These are phyloP conservation scores for Rhinolophus sinicus DNA, from an alignment of 2,113 vertebrate species.

Conservation along the genomic window DNA sequence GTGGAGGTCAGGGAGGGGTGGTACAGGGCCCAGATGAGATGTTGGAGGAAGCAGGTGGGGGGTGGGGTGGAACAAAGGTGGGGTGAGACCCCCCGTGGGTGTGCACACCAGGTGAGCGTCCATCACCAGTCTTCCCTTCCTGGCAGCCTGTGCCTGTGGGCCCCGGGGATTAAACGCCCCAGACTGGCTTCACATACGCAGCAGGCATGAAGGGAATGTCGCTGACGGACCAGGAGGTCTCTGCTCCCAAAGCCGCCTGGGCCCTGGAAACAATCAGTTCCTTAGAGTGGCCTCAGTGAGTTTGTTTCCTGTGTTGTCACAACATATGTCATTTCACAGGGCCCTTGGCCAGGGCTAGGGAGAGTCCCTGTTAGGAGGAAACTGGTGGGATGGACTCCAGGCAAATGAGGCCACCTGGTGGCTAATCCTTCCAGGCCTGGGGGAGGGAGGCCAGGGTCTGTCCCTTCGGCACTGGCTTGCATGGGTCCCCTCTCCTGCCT, in stretches of 20 bases:
- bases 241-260: background rate
- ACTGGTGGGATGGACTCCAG: background rate
- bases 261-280: background rate
- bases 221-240: background rate
- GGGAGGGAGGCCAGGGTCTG: background rate
- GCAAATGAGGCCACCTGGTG: background rate
- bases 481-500: background rate
- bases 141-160: background rate
- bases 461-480: background rate
- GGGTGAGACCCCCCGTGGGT: background rate
- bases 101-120: too few relatives aligned
- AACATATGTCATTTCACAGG: fast-evolving
- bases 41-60: fast-evolving
- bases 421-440: background rate
- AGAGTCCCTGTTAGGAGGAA: background rate
- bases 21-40: background rate
- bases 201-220: background rate
- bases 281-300: background rate
- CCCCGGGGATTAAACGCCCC: fast-evolving
- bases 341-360: background rate
- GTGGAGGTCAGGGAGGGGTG: background rate
- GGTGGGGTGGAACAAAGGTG: background rate
- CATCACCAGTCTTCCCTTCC: background rate
- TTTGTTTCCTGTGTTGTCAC: background rate
- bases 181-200: background rate